Percentiles rank a stretch among this genome's conserved stretches.
Conservation (phyloP, 2,113 vertebrate genomes). For the Lepidothrix coronata region DNA sequence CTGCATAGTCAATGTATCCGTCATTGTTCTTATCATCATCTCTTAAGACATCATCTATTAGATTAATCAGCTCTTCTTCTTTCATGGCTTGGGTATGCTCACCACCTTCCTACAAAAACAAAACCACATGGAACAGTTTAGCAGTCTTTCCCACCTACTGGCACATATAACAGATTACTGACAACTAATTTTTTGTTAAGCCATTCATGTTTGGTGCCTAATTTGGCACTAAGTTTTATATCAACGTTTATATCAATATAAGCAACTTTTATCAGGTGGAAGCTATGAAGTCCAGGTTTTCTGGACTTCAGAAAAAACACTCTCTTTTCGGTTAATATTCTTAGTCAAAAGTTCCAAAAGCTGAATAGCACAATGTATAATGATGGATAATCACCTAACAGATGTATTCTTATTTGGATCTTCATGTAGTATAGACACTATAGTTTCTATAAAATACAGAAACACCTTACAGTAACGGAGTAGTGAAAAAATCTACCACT, state of each 20-base stretch:
- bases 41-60: slow-evolving; percentile 91
- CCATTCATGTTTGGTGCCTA: neutral
- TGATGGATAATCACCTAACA: neutral
- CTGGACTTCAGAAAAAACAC: neutral
- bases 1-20: slow-evolving; percentile 96
- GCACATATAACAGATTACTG: neutral
- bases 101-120: slow-evolving; percentile 79
- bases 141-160: neutral
- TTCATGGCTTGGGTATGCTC: slow-evolving; percentile 82
- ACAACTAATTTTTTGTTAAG: neutral
- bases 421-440: neutral
- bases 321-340: neutral
- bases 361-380: neutral
- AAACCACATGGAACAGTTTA: neutral
- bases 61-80: slow-evolving; percentile 88
- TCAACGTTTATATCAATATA: neutral
- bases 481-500: neutral
- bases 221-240: neutral
- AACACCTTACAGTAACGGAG: neutral
- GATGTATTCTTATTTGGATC: neutral
- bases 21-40: slow-evolving; percentile 97
- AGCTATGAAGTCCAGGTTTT: neutral
- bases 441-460: neutral
- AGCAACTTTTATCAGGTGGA: neutral
- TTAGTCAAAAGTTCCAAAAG: neutral